phyloP scores from a whole-genome alignment of 2,113 vertebrate genomes.

The Planiliza haematocheilus region DNA sequence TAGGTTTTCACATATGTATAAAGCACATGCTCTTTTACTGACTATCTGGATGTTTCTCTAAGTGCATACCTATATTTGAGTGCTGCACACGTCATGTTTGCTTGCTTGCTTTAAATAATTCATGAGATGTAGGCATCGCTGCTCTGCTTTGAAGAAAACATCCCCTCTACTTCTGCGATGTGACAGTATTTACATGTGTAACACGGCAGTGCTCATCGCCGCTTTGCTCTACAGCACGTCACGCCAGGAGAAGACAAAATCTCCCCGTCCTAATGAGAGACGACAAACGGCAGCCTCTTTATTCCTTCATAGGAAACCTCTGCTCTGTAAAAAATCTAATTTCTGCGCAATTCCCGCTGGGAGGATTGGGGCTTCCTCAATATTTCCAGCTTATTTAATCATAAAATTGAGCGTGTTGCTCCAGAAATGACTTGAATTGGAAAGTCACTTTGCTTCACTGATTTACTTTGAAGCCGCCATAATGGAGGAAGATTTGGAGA shows the following conservation, averaged over 20 bases:
- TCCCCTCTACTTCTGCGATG: slow-evolving; percentile 33
- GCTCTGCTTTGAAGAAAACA: slow-evolving; percentile 58
- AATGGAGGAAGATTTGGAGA: slow-evolving; percentile 30
- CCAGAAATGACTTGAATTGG: slow-evolving; percentile 14
- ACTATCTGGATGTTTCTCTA: slow-evolving; percentile 17
- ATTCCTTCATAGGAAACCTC: slow-evolving; percentile 31
- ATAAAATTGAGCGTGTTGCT: slow-evolving; percentile 41
- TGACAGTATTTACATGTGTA: slow-evolving; percentile 59
- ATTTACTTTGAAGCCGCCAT: slow-evolving; percentile 37
- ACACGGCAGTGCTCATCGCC: slow-evolving; percentile 31
- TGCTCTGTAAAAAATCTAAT: slow-evolving; percentile 37
- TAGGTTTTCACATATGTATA: slow-evolving; percentile 34
- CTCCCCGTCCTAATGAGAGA: slow-evolving; percentile 40
- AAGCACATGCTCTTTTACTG: slow-evolving; percentile 25
- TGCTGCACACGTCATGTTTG: slow-evolving; percentile 34
- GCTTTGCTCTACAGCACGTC: slow-evolving; percentile 44
- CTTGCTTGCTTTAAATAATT: slow-evolving; percentile 66
- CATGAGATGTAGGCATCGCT: slow-evolving; percentile 43
- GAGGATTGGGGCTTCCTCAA: slow-evolving; percentile 5
- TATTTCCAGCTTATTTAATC: slow-evolving; percentile 51
- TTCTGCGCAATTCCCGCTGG: slow-evolving; percentile 29
- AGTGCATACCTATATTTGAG: slow-evolving; percentile 45
- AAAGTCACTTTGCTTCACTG: slow-evolving; percentile 49
- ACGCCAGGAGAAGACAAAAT: slow-evolving; percentile 22
- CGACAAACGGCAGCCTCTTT: slow-evolving; percentile 21